Evolutionary conservation across 2,888 invertebrate genomes (phyloP).

Genomic region (Rhodophaea formosa): DNA sequence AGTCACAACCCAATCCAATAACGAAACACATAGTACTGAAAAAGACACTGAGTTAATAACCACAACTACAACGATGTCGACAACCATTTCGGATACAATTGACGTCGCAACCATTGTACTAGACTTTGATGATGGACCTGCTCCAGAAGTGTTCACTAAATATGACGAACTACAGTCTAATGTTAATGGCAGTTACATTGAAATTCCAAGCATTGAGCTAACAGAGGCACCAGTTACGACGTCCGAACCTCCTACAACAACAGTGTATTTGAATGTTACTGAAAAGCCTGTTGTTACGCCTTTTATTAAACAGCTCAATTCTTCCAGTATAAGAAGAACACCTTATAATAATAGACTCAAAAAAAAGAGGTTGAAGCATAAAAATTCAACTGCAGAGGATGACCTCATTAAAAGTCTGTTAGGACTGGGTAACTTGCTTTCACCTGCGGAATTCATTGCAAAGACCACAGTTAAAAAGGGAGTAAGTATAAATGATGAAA

Average conservation of each 20-base stretch:
- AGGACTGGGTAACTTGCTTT: conserved; percentile 60
- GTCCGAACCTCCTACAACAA: conserved; percentile 36
- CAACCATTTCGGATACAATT: conserved; percentile 3
- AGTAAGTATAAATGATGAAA: conserved; percentile 31
- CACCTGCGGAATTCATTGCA: conserved; percentile 68
- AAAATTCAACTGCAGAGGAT: conserved; percentile 58
- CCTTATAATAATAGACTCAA: conserved; percentile 61
- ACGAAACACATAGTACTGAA: conserved; percentile 28
- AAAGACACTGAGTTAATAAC: conserved; percentile 26
- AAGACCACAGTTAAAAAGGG: conserved; percentile 51
- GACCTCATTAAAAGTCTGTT: conserved; percentile 56
- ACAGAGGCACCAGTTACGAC: conserved; percentile 32
- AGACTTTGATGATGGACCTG: conserved; percentile 25
- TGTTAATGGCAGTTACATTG: conserved; percentile 19
- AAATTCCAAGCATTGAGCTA: conserved; percentile 22
- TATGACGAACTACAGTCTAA: conserved; percentile 29
- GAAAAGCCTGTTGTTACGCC: conserved; percentile 40
- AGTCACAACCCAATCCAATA: conserved; percentile 38
- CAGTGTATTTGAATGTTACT: conserved; percentile 34
- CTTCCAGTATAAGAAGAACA: conserved; percentile 54
- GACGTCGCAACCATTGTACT: conserved; percentile 37
- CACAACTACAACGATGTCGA: neutral
- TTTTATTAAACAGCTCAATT: conserved; percentile 42
- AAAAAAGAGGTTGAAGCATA: conserved; percentile 63
- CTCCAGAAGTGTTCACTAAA: conserved; percentile 24